Percentiles rank a stretch among this genome's conserved stretches.
phyloP scores from a whole-genome alignment of 2,888 invertebrate genomes.

The Limnephilus auricula region DNA sequence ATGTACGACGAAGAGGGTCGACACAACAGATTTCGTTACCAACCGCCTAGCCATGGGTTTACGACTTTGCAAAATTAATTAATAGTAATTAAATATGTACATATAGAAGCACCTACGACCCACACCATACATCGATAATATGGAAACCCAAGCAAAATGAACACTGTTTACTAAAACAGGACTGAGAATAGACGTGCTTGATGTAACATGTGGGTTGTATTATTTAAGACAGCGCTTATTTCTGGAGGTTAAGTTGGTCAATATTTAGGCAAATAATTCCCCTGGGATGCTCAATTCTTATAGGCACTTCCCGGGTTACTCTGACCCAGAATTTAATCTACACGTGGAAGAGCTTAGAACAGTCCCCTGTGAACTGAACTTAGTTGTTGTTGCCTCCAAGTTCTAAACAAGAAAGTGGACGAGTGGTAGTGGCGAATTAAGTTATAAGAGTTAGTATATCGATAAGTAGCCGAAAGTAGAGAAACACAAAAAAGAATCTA shows the following conservation, averaged over 20 bases:
- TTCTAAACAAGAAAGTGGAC: neutral
- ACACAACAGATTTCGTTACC: too few species aligned
- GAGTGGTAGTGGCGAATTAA: neutral
- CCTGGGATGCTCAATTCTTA: neutral
- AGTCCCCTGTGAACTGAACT: neutral
- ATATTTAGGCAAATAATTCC: neutral
- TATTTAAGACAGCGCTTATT: neutral
- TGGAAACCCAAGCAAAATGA: too few species aligned
- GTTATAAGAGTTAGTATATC: too few species aligned
- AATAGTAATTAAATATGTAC: too few species aligned
- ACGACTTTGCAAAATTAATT: too few species aligned
- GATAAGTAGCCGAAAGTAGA: too few species aligned
- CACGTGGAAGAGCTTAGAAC: neutral
- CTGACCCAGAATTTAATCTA: neutral
- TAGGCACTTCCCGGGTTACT: neutral
- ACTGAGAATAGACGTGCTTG: neutral
- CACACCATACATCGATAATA: too few species aligned
- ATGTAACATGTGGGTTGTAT: neutral
- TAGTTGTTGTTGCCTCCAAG: neutral
- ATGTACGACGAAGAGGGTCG: too few species aligned
- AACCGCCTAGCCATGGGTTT: too few species aligned
- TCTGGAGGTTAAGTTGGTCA: neutral
- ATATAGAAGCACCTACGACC: too few species aligned
- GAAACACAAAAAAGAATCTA: too few species aligned
- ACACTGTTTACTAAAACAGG: too few species aligned